These are phyloP conservation scores for Agonopterix arenella DNA, from an alignment of 2,888 invertebrate genomes.

Conservation along the genomic window DNA sequence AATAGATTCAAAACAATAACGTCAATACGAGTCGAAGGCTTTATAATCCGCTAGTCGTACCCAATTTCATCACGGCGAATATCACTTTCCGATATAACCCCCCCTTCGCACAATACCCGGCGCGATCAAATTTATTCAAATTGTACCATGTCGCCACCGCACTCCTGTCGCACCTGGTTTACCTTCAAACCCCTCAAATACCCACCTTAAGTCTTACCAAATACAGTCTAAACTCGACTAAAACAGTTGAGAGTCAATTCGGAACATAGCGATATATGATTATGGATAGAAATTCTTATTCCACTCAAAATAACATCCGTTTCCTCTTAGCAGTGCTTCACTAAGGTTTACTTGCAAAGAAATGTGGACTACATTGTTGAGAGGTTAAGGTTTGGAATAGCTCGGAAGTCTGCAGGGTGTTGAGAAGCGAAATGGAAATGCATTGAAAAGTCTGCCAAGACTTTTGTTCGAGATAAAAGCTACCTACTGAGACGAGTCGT, in stretches of 20 bases:
- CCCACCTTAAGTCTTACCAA: background rate
- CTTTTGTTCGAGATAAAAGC: background rate
- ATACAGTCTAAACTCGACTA: background rate
- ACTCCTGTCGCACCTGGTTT: constrained; percentile 55
- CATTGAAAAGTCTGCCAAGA: constrained; percentile 1
- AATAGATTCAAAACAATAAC: constrained; percentile 13
- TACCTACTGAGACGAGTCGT: background rate
- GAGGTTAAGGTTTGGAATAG: background rate
- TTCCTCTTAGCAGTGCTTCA: constrained; percentile 67
- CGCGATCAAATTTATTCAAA: constrained; percentile 74
- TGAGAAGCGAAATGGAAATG: constrained; percentile 1
- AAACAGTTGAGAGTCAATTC: constrained; percentile 38
- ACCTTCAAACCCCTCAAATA: constrained; percentile 8
- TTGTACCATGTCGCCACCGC: constrained; percentile 60
- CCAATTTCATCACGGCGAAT: constrained; percentile 56
- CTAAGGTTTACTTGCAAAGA: constrained; percentile 14
- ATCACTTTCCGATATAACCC: constrained; percentile 63
- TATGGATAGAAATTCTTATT: constrained; percentile 70
- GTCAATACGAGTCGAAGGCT: constrained; percentile 29
- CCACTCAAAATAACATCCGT: constrained; percentile 70
- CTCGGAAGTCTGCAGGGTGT: background rate
- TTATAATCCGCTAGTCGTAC: constrained; percentile 41
- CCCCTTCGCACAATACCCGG: constrained; percentile 36
- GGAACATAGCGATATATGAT: constrained; percentile 48
- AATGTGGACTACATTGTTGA: background rate